phyloP scores from a whole-genome alignment of 2,113 vertebrate genomes.

The Dendrocopos noguchii region DNA sequence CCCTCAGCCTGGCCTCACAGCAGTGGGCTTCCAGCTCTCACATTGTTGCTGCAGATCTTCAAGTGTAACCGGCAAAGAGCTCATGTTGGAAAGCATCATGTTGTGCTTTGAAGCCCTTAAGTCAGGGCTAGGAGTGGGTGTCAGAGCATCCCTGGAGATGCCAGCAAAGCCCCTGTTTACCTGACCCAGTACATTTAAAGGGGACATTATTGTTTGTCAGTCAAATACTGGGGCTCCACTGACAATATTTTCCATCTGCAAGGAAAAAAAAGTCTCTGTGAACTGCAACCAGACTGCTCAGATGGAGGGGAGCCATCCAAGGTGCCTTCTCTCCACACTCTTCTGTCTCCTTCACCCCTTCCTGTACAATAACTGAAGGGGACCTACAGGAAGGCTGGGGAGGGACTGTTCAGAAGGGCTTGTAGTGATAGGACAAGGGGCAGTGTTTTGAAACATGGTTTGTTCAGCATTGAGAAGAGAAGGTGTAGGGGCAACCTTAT shows the following conservation, averaged over 20 bases:
- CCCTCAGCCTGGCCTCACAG: not conserved
- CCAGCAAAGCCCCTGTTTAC: constrained; percentile 39
- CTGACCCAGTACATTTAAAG: constrained; percentile 38
- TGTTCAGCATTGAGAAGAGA: no score
- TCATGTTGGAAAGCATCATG: not conserved
- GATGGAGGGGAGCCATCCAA: not conserved
- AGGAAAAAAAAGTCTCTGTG: constrained; percentile 30
- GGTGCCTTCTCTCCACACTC: not conserved
- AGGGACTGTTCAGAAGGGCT: no score
- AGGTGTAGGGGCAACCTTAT: no score
- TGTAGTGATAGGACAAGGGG: no score
- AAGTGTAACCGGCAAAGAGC: constrained; percentile 19
- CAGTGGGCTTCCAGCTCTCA: not conserved
- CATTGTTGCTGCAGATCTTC: not conserved
- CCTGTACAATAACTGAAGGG: no score
- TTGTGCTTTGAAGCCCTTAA: not conserved
- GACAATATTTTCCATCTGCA: constrained; percentile 69
- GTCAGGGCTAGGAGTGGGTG: not conserved
- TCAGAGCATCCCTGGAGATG: constrained; percentile 6
- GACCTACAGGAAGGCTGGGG: no score
- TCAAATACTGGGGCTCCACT: constrained; percentile 53
- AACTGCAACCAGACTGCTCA: constrained; percentile 40
- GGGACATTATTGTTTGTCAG: constrained; percentile 52
- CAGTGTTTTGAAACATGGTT: no score
- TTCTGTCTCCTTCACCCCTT: not conserved